Conservation (phyloP, 1,140 invertebrate genomes). For the Mercenaria mercenaria region DNA sequence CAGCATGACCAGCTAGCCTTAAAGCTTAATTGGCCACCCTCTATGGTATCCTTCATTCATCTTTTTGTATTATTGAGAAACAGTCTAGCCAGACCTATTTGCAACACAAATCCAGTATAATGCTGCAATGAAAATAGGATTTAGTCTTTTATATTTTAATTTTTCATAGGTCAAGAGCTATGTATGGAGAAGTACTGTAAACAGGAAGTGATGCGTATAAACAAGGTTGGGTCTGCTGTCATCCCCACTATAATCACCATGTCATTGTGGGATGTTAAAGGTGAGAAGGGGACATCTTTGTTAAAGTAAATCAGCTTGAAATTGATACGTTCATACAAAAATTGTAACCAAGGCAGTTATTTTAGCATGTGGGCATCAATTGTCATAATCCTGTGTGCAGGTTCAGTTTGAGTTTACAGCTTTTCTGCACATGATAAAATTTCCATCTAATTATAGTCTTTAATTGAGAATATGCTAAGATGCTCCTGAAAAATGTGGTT, state of each 20-base stretch:
- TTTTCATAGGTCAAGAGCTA: slow-evolving; percentile 17
- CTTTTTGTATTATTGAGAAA: not conserved
- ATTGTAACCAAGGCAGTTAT: not conserved
- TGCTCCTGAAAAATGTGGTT: not conserved
- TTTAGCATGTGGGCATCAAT: not conserved
- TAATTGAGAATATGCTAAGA: slow-evolving; percentile 1
- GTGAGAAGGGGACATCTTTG: not conserved
- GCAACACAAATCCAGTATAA: not conserved
- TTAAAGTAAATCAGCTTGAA: slow-evolving; percentile 37
- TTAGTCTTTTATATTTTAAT: not conserved
- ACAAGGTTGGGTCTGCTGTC: slow-evolving; percentile 19
- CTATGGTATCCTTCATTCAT: not conserved
- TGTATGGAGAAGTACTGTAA: not conserved
- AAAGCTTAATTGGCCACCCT: slow-evolving; percentile 25
- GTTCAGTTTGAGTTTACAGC: slow-evolving; percentile 23
- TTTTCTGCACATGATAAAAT: not conserved
- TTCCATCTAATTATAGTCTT: not conserved
- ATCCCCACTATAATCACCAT: not conserved
- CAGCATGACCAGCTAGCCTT: not conserved
- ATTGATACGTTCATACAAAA: not conserved
- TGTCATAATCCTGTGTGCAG: not conserved
- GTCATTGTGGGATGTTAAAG: not conserved
- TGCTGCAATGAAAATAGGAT: slow-evolving; percentile 19
- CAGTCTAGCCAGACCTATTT: not conserved
- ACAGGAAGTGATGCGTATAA: not conserved